Base-by-base conservation (phyloP, 2,113 vertebrate species). In the Zeus faber region DNA sequence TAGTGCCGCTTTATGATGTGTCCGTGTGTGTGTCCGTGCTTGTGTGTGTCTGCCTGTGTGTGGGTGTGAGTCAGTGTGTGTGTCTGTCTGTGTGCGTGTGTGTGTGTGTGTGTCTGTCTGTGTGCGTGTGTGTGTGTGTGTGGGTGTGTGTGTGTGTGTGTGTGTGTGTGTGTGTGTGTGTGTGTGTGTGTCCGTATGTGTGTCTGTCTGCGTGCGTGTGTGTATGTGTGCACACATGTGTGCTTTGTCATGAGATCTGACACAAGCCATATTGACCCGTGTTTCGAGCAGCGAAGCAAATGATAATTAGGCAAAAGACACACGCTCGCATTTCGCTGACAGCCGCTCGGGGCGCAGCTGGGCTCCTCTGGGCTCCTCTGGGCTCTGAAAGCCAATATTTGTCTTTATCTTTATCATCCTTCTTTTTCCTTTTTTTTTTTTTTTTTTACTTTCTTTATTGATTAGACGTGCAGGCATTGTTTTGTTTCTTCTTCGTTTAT, bases 261-360 rank as follows among this genome's bases (percentile, higher is more conserved):
- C 73, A 64, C 46, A 54, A 52, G 45, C 54, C 23, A 20, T 13
- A 46, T 59, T 70, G 70, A 70, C 77, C 70, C 57, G 24, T 57
- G 49, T 61, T n/a, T 63, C 22, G 57, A 44, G 33, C 52, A 40
- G 41, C 37, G 55, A 39, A 46, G 13, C 31, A 17, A 70, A 58
- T 45, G 43, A 57, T 75, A 63, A 79, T 77, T 41, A 58, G 51
- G 35, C 41, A 35, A 56, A 44, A 60, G 49, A 59, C 56, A 51
- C 21, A 53, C 39, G 33, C 22, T 60, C 44, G 50, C 35, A 22
- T 55, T 55, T 35, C 2, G 24, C 37, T 40, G 18, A 26, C 14
- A n/a, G 14, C 5, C 5, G 41, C 17, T 25, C n/a, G n/a, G n/a
- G n/a, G n/a, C n/a, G n/a, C n/a, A n/a, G n/a, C n/a, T n/a, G n/a